Base-by-base conservation (phyloP, 37 sponge, comb jelly and placozoan species). In the Theonella swinhoei region DNA sequence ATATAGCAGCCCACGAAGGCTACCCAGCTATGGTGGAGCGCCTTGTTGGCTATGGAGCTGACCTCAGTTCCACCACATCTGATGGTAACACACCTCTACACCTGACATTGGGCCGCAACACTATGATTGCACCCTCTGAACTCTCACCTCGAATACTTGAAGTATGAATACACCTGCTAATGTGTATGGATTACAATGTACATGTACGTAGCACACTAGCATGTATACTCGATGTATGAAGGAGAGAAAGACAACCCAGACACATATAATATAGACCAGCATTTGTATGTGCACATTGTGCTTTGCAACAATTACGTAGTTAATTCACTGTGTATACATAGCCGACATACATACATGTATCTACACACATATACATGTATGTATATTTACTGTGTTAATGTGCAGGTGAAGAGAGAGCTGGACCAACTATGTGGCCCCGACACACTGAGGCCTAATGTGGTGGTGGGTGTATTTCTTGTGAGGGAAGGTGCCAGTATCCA, bases 21-120 rank as follows among this genome's bases (percentile, higher is more conserved):
- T 72, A 92, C 39, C 62, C 79, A 1, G 71, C 40, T 25, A 75
- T 89, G 33, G 87, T 92, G n/a, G 96, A 95, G 68, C 66, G 83
- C 30, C 84, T 95, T 5, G 90, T 95, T 0, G 93, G 93, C 34
- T 89, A 80, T 80, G 90, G 90, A 65, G 86, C 87, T 37, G 82
- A 92, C 60, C 81, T 96, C 29, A 88, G 90, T 42, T 31, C 34
- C 42, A 75, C 39, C 34, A 79, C 87, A 36, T 47, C 64, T 4
- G 80, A 88, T 39, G 91, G 90, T 3, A 76, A 81, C 90, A 94
- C 91, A 20, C 78, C 94, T 24, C 88, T 94, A 11, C 94, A 94
- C 62, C 37, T 90, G 20, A 91, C 88, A 25, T 70, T 96, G 47
- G 82, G 68, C 25, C 37, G 78, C 2, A 59, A 77, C 1, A 77